Evolutionary conservation across 1,140 invertebrate species (phyloP), one percentile per base, ranked within the genome.

Genomic region (Antheraea pernyi): DNA sequence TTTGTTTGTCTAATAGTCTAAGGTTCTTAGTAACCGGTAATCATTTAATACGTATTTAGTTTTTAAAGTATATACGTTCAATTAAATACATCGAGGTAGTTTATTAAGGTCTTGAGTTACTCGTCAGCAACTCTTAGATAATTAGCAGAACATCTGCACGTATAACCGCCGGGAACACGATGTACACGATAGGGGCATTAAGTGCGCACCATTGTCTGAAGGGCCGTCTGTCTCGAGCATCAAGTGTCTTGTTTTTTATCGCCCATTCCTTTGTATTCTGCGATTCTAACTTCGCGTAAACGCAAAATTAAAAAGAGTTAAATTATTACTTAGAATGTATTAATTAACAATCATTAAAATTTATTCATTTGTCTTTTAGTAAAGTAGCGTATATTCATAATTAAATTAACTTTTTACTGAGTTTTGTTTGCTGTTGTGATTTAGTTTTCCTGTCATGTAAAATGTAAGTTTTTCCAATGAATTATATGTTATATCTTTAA

Each of bases 221-320:
- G 84, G 65, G 78, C 77, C 75, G 84, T 83, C 85, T 86, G 84
- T 84, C 83, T 84, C 83, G 78, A 59, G 74, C 78, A 83, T 84
- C 81, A 85, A 87, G 85, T 81, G 83, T 72, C 74, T 72, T 79
- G 75, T 85, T 87, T 83, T 86, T 86, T 89, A 84, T 84, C 70
- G 74, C 77, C 87, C 82, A 79, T 83, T 87, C 65, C 53, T 79
- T 80, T 64, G 76, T 53, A 53, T 53, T 11, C 46, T 2, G 46
- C 16, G 13, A 5, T 53, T 53, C 16, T 53, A 53, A 53, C 16
- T 53, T 53, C 46, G 13, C 46, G 16, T 13, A 16, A 53, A 53
- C 16, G 11, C 46, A 16, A 53, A 13, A 16, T 16, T 53, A 53
- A 53, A n/a, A 53, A 16, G 0, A n/a, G 46, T 5, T 53, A 16